A percentile compares a stretch with the other conserved stretches of the same genome.
Evolutionary conservation across 30 jellyfish, hydroid and myxozoan species (phyloP).

Genomic region (Hydractinia echinata): DNA sequence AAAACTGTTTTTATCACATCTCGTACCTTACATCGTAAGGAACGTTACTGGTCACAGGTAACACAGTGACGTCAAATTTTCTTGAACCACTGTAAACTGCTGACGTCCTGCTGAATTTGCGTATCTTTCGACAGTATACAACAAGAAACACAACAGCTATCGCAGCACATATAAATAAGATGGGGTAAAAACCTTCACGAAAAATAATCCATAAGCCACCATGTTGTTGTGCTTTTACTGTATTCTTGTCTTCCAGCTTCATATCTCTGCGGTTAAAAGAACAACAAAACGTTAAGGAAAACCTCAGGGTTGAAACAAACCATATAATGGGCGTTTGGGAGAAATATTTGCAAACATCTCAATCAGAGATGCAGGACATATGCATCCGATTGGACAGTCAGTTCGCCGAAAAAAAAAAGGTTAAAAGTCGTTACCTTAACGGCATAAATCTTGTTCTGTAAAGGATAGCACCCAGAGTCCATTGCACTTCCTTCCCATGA

Average conservation of each 20-base stretch:
- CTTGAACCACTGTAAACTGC: neutral
- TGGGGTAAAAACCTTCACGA: constrained; percentile 53
- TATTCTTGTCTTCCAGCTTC: constrained; percentile 25
- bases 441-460: constrained; percentile 91
- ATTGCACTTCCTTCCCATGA: constrained; percentile 80
- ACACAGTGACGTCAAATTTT: neutral
- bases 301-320: neutral
- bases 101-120: constrained; percentile 31
- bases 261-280: constrained; percentile 55
- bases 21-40: constrained; percentile 5
- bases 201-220: constrained; percentile 43
- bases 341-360: neutral
- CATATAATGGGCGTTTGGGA: neutral
- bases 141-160: constrained; percentile 40
- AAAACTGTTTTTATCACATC: neutral
- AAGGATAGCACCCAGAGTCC: constrained; percentile 92
- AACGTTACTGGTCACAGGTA: neutral
- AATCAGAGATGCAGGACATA: neutral
- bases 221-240: constrained; percentile 37
- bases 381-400: neutral
- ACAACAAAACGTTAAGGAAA: neutral
- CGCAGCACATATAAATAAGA: constrained; percentile 53
- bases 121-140: constrained; percentile 45
- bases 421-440: constrained; percentile 43
- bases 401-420: neutral